phyloP scores from a whole-genome alignment of 2,888 invertebrate genomes.

The Anticlea derivata region DNA sequence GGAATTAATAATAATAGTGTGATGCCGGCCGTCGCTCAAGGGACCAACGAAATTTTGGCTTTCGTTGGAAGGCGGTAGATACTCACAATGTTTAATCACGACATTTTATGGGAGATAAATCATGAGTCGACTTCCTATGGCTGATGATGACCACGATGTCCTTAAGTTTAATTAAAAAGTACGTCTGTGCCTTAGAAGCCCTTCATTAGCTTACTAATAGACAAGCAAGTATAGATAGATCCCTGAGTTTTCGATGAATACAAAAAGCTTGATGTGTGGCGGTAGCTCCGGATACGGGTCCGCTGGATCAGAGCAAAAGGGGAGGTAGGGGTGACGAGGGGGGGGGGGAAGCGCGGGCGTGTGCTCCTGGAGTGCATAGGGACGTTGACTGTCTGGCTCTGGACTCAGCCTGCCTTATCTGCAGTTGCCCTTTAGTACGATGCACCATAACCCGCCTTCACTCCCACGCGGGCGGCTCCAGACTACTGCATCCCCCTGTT shows the following conservation, averaged over 20 bases:
- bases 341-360: constrained; percentile 42
- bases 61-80: too few species aligned
- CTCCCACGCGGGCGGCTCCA: constrained; percentile 61
- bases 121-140: too few species aligned
- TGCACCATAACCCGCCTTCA: constrained; percentile 76
- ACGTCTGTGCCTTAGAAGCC: too few species aligned
- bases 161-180: too few species aligned
- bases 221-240: not conserved
- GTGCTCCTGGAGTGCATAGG: constrained; percentile 69
- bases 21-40: too few species aligned
- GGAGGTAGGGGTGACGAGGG: constrained; percentile 38
- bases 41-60: too few species aligned
- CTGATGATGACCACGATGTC: too few species aligned
- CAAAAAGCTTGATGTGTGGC: constrained; percentile 18
- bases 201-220: not conserved
- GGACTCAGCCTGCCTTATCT: constrained; percentile 78
- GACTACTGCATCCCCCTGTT: constrained; percentile 70
- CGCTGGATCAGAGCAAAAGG: constrained; percentile 42
- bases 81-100: too few species aligned
- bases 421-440: constrained; percentile 83
- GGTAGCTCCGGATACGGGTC: constrained; percentile 70
- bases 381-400: constrained; percentile 83
- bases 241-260: constrained; percentile 27
- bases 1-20: too few species aligned
- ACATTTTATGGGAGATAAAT: too few species aligned